Base-by-base conservation (phyloP, 2,113 vertebrate genomes). In the Tragulus kanchil region DNA sequence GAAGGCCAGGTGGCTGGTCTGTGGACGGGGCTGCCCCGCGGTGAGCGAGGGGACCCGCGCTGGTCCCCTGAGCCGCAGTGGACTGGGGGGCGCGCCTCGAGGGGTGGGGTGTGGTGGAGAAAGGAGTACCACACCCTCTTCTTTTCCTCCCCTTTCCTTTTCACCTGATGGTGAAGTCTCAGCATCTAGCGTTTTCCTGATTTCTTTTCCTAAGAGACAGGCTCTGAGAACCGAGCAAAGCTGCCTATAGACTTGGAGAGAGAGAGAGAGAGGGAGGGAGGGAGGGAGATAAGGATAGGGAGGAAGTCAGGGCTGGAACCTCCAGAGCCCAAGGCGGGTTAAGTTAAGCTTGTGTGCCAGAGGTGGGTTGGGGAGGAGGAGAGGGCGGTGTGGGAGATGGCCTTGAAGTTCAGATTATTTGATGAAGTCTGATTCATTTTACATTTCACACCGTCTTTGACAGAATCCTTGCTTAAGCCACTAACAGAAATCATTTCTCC, bases 121-220 rank as follows among this genome's bases (percentile, higher is more conserved):
- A 88, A 28, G n/a, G 59, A 85, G 45, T 15, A 97, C 98, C 97
- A 97, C 97, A 97, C 98, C 98, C 98, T 97, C 94, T 86, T 61
- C 83, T 48, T 85, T 88, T n/a, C 56, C 90, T 89, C 61, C 71
- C 78, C 21, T 58, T 81, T 59, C 52, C 85, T 79, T 59, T 89
- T 90, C 95, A 90, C 96, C 93, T 96, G 67, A 28, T 73, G 78
- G 73, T 73, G 86, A 93, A 93, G 69, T 64, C 67, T 83, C 58
- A 69, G 87, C 67, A 17, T 93, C 75, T 45, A 78, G 95, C 65
- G 23, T 89, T 95, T 82, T 69, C 61, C 67, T 52, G 92, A 89
- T 97, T 91, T 85, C 62, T 45, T 95, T 93, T 87, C 59, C 71
- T 45, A 10, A 73, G 69, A 78, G 59, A 42, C 54, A 90, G 89